These are phyloP conservation scores for Chironomus tepperi DNA, from an alignment of 1,140 invertebrate species.

Conservation along the genomic window DNA sequence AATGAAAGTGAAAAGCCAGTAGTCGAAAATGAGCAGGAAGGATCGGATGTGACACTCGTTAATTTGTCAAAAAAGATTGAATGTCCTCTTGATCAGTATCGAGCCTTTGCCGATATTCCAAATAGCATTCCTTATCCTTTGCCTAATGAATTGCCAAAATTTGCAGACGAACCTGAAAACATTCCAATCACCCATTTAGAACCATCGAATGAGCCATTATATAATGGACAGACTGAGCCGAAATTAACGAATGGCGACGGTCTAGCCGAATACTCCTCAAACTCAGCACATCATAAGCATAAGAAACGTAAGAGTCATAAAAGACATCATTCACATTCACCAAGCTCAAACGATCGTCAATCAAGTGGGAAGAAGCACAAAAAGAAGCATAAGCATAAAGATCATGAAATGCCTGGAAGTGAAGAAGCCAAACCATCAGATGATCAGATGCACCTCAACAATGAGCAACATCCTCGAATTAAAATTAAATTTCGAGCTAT, in stretches of 20 bases:
- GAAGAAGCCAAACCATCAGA: neutral
- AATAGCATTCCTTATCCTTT: slow-evolving; percentile 7
- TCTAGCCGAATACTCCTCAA: neutral
- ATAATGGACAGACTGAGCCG: neutral
- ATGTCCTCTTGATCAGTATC: neutral
- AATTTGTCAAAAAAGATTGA: neutral
- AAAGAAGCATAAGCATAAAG: slow-evolving; percentile 37
- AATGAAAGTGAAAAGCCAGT: too few species aligned
- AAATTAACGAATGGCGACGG: neutral
- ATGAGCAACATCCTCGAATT: neutral
- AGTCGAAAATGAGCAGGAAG: neutral
- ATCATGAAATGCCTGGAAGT: neutral
- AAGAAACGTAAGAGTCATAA: slow-evolving; percentile 15
- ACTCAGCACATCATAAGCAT: neutral
- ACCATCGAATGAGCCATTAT: neutral
- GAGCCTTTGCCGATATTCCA: neutral
- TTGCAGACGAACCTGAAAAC: neutral
- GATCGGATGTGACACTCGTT: neutral
- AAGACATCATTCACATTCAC: slow-evolving; percentile 2
- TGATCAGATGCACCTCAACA: neutral
- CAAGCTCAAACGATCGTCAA: slow-evolving; percentile 35
- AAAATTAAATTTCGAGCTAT: neutral
- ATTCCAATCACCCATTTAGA: neutral
- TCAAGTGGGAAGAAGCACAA: slow-evolving; percentile 42
- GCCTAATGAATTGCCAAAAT: neutral